Evolutionary conservation across 1,140 invertebrate species (phyloP).

Genomic region (Brachionus angularis): DNA sequence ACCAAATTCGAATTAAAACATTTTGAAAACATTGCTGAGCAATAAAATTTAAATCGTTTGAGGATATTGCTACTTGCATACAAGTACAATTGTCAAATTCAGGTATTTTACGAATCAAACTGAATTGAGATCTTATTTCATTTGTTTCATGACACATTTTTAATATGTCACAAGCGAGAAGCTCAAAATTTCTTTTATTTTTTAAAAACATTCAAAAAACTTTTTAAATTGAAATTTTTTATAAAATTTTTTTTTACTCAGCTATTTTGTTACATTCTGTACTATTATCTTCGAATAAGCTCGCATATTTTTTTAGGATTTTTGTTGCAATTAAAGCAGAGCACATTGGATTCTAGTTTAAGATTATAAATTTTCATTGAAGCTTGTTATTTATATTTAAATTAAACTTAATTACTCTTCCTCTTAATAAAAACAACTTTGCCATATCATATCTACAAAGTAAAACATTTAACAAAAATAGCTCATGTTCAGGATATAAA

Average conservation of each 20-base stretch:
- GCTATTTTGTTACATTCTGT: not conserved
- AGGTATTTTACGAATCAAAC: slow-evolving; percentile 10
- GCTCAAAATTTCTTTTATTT: not conserved
- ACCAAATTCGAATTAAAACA: slow-evolving; percentile 21
- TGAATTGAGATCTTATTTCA: slow-evolving; percentile 18
- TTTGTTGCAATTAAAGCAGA: slow-evolving; percentile 12
- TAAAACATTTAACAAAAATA: too few species aligned
- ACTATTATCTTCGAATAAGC: not conserved
- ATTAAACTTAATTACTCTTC: not conserved
- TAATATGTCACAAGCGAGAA: slow-evolving; percentile 33
- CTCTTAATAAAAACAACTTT: not conserved
- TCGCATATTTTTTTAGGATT: slow-evolving; percentile 14
- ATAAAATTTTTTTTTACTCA: not conserved
- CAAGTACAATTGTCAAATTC: slow-evolving; percentile 11
- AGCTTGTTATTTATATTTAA: not conserved
- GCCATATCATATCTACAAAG: too few species aligned
- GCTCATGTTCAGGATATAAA: too few species aligned
- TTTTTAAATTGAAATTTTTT: not conserved
- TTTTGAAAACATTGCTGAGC: slow-evolving; percentile 13
- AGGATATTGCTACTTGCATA: not conserved
- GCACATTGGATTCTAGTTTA: slow-evolving; percentile 3
- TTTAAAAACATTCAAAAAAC: not conserved
- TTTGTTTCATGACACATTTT: slow-evolving; percentile 20
- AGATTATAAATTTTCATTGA: not conserved
- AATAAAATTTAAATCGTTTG: slow-evolving; percentile 19